Evolutionary conservation across 2,113 vertebrate genomes (phyloP).

Genomic region (Bujurquina vittata): DNA sequence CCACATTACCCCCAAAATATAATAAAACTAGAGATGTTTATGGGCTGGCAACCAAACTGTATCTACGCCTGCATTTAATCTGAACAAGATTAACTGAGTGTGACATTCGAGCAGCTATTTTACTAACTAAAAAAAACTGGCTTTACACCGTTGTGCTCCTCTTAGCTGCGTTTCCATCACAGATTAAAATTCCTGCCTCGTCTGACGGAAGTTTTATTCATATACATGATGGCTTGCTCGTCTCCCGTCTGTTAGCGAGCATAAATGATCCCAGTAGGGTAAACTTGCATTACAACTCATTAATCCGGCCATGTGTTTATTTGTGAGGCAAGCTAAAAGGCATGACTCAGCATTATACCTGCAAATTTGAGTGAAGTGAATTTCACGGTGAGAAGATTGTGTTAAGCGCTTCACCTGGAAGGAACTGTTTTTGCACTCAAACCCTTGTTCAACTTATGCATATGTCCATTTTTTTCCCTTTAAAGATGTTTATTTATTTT

Average conservation of each 20-base stretch:
- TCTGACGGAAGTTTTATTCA: not conserved
- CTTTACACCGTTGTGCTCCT: not conserved
- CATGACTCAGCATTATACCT: conserved; percentile 39
- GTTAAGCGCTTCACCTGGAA: not conserved
- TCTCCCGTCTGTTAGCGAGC: not conserved
- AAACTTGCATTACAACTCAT: not conserved
- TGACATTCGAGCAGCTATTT: not conserved
- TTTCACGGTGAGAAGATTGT: conserved; percentile 10
- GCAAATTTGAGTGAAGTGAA: conserved; percentile 38
- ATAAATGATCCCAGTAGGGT: not conserved
- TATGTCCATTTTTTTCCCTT: not conserved
- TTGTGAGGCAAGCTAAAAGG: conserved; percentile 2
- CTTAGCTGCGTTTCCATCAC: not conserved
- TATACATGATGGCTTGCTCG: not conserved
- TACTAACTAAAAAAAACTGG: not conserved
- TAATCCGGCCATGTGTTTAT: not conserved
- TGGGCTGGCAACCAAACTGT: not conserved
- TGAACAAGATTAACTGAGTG: not conserved
- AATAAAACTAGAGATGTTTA: not conserved
- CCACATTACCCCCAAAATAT: not conserved
- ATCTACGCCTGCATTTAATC: not conserved
- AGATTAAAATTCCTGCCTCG: not conserved
- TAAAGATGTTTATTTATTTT: not conserved
- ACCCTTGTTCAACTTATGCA: not conserved
- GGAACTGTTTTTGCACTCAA: not conserved